Conservation (phyloP, 2,797 vertebrate genomes). For the Nannoperca australis region DNA sequence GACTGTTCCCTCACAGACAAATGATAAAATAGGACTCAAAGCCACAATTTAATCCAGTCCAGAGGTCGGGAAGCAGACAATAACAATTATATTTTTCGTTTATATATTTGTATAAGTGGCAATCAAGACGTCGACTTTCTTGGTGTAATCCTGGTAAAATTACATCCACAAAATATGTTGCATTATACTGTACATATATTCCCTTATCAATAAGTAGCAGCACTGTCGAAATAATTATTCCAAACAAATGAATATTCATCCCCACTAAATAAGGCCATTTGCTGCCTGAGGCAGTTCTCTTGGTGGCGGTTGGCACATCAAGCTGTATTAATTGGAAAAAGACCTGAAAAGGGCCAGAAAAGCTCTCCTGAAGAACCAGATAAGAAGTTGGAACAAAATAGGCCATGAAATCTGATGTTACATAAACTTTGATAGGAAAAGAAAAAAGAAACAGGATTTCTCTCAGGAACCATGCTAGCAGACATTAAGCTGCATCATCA, state of each 20-base stretch:
- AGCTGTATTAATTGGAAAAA: slow-evolving; percentile 72
- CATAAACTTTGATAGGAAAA: slow-evolving; percentile 59
- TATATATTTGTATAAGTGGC: slow-evolving; percentile 40
- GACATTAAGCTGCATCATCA: slow-evolving; percentile 36
- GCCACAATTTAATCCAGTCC: slow-evolving; percentile 25
- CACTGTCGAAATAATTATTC: slow-evolving; percentile 66
- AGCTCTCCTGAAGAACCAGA: slow-evolving; percentile 65
- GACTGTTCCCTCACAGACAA: neutral
- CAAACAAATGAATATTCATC: slow-evolving; percentile 80
- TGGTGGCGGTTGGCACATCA: slow-evolving; percentile 63
- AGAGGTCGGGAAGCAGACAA: slow-evolving; percentile 29
- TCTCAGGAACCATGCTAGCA: slow-evolving; percentile 28
- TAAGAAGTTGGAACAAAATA: slow-evolving; percentile 67
- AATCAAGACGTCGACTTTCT: slow-evolving; percentile 38
- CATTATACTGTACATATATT: slow-evolving; percentile 51
- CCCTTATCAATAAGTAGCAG: slow-evolving; percentile 77
- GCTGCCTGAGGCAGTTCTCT: slow-evolving; percentile 66
- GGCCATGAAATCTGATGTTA: slow-evolving; percentile 61
- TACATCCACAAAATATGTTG: slow-evolving; percentile 35
- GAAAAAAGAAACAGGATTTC: slow-evolving; percentile 38
- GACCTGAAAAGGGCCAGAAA: slow-evolving; percentile 66
- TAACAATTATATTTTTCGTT: slow-evolving; percentile 29
- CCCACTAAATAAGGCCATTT: slow-evolving; percentile 76
- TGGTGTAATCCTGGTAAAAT: slow-evolving; percentile 56
- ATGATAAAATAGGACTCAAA: slow-evolving; percentile 12